These are phyloP conservation scores for Esox lucius DNA, from an alignment of 2,797 vertebrate species.

Conservation along the genomic window DNA sequence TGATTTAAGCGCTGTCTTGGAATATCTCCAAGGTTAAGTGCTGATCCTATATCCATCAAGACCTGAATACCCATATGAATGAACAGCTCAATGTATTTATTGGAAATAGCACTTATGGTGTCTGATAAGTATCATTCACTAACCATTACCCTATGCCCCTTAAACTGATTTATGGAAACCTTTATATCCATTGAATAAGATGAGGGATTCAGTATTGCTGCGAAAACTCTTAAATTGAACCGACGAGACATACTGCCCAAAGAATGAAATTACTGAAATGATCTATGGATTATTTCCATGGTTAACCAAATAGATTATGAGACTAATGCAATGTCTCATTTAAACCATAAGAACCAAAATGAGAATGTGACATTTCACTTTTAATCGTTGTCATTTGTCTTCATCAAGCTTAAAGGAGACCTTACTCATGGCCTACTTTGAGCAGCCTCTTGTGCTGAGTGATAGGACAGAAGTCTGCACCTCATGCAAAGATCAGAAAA, in stretches of 20 bases:
- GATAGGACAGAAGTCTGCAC: slow-evolving; percentile 29
- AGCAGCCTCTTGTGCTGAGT: slow-evolving; percentile 29
- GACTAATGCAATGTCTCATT: slow-evolving; percentile 70
- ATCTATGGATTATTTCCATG: slow-evolving; percentile 68
- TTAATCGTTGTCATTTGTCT: slow-evolving; percentile 59
- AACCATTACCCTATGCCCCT: slow-evolving; percentile 73
- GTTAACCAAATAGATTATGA: slow-evolving; percentile 72
- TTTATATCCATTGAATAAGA: slow-evolving; percentile 61
- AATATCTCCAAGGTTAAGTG: slow-evolving; percentile 81
- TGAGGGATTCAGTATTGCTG: slow-evolving; percentile 62
- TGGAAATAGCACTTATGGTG: slow-evolving; percentile 76
- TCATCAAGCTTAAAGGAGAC: slow-evolving; percentile 61
- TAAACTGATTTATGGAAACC: slow-evolving; percentile 68
- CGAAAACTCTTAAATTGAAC: slow-evolving; percentile 58
- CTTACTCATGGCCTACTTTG: slow-evolving; percentile 39
- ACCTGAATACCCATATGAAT: slow-evolving; percentile 68
- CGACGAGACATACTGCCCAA: slow-evolving; percentile 54
- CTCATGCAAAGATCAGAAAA: slow-evolving; percentile 15
- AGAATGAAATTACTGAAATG: slow-evolving; percentile 61
- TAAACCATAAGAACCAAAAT: slow-evolving; percentile 66
- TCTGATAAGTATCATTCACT: slow-evolving; percentile 75
- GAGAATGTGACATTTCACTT: slow-evolving; percentile 69
- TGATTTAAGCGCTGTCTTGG: slow-evolving; percentile 68
- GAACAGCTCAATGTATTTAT: slow-evolving; percentile 71
- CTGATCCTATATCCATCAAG: slow-evolving; percentile 76